Conservation (phyloP, 2,113 vertebrate genomes). For the Irena cyanogastra region DNA sequence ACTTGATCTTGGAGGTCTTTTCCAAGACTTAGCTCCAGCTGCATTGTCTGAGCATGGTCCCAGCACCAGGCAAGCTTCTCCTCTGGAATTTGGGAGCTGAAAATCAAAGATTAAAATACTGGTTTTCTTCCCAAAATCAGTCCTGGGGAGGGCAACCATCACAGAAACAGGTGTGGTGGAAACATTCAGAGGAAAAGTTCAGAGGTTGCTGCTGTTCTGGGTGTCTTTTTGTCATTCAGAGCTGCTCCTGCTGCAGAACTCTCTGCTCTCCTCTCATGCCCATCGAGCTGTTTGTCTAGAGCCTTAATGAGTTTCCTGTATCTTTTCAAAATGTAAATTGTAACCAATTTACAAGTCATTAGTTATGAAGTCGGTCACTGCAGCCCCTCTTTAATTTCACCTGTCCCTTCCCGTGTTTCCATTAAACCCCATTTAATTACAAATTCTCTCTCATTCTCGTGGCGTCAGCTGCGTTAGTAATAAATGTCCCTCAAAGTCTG, state of each 20-base stretch:
- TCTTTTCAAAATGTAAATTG: constrained; percentile 9
- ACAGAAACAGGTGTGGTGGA: fast-evolving
- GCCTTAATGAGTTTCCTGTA: not conserved
- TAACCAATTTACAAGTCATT: constrained; percentile 6
- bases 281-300: not conserved
- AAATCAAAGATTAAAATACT: not conserved
- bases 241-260: not conserved
- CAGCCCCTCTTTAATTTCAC: not conserved
- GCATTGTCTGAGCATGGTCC: not conserved
- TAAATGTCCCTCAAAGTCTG: not conserved
- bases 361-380: not conserved
- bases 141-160: not conserved
- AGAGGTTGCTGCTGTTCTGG: not conserved
- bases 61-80: fast-evolving
- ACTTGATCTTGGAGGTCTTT: not conserved
- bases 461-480: not conserved
- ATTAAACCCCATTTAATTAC: constrained; percentile 22
- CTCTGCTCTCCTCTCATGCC: not conserved
- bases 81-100: not conserved
- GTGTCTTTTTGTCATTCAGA: not conserved
- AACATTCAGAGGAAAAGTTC: not conserved
- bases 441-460: not conserved
- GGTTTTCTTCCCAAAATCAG: not conserved
- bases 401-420: not conserved
- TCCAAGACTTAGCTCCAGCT: not conserved